Evolutionary conservation across 2,888 invertebrate genomes (phyloP).

Genomic region (Gastracanthus pulcherrimus): DNA sequence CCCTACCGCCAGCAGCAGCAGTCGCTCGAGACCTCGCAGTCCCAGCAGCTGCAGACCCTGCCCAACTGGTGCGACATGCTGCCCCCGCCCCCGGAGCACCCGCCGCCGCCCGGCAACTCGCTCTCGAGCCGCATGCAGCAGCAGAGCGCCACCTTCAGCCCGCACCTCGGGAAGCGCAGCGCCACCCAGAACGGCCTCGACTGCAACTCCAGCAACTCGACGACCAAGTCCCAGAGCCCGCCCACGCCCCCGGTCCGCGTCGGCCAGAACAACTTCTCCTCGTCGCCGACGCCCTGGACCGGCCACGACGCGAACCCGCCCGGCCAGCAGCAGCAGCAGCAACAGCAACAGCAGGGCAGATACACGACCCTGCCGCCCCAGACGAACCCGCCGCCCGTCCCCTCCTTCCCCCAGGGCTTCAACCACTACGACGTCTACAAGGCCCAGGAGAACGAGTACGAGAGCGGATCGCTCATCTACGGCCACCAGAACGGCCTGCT

Average conservation of each 20-base stretch:
- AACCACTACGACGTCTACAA: conserved; percentile 73
- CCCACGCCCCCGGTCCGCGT: conserved; percentile 73
- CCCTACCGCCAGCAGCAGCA: conserved; percentile 60
- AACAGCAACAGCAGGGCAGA: conserved; percentile 60
- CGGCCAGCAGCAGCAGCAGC: no score
- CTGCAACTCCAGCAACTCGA: conserved; percentile 64
- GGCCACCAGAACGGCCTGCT: conserved; percentile 67
- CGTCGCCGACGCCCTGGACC: conserved; percentile 73
- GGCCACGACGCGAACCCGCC: conserved; percentile 58
- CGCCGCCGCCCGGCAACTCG: conserved; percentile 75
- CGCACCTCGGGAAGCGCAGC: conserved; percentile 72
- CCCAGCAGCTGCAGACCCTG: conserved; percentile 61
- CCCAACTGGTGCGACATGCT: conserved; percentile 84
- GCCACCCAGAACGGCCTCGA: conserved; percentile 69
- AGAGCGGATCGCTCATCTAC: conserved; percentile 75
- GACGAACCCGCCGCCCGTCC: conserved; percentile 73
- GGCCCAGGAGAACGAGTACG: conserved; percentile 74
- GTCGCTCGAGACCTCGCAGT: conserved; percentile 55
- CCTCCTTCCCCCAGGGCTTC: conserved; percentile 73
- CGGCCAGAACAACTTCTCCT: conserved; percentile 61
- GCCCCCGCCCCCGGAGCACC: conserved; percentile 83
- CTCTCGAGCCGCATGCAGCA: conserved; percentile 67
- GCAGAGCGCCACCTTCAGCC: conserved; percentile 69
- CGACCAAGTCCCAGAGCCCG: conserved; percentile 73
- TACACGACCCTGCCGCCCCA: conserved; percentile 75